Conservation (phyloP, 2,888 invertebrate species). For the Lasius fuliginosus region DNA sequence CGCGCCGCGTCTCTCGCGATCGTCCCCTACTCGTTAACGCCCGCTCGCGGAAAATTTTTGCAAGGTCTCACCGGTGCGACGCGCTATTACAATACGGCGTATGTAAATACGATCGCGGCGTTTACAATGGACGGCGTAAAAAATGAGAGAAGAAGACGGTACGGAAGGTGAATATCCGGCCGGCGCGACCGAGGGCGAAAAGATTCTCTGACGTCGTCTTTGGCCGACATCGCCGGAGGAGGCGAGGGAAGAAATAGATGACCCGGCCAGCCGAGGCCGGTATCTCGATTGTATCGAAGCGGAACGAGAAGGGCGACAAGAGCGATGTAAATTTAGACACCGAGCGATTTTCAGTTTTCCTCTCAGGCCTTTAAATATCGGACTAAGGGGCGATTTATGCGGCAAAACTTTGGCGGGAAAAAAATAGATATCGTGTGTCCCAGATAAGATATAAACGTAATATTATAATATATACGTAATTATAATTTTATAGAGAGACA, state of each 20-base stretch:
- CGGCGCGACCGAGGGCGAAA: constrained; percentile 13
- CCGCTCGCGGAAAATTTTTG: constrained; percentile 55
- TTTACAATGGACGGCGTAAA: constrained; percentile 40
- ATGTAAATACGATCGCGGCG: constrained; percentile 65
- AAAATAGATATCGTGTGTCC: not conserved
- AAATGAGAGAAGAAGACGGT: constrained; percentile 42
- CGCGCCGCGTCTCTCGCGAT: constrained; percentile 62
- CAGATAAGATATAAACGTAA: not conserved
- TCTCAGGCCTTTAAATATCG: constrained; percentile 25
- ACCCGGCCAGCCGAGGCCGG: constrained; percentile 31
- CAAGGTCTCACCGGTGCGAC: constrained; percentile 25
- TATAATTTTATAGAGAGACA: no score
- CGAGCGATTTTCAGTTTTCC: not conserved
- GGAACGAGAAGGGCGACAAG: constrained; percentile 40
- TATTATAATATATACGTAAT: not conserved
- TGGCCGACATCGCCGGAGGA: not conserved
- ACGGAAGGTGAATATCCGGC: constrained; percentile 43
- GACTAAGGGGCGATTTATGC: not conserved
- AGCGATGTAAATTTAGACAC: constrained; percentile 51
- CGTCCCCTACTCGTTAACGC: constrained; percentile 71
- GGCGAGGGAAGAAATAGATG: constrained; percentile 53
- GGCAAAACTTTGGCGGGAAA: not conserved
- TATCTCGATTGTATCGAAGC: constrained; percentile 50
- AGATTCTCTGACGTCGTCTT: constrained; percentile 45
- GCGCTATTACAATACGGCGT: constrained; percentile 63